Base-by-base conservation (phyloP, 2,888 invertebrate species). In the Xestia xanthographa region DNA sequence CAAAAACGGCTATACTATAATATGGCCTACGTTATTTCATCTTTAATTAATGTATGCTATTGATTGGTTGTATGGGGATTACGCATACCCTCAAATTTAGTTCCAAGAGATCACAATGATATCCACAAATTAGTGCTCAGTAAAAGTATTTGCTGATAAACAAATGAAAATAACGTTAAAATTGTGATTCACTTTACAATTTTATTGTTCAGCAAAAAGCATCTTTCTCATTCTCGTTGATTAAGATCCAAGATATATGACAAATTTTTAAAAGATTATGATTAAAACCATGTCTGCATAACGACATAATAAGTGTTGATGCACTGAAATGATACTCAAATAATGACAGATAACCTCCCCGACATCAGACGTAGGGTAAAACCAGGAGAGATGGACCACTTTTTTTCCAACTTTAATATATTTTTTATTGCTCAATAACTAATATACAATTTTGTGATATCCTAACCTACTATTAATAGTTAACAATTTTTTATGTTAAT, bases 281-380 rank as follows among this genome's bases (percentile, higher is more conserved):
- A 67, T 58, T 65, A 38, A 12, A n/a, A 17, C 56, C 62, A 41
- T 53, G 50, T 75, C 38, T 68, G 17, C 53, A 6, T 86, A 68
- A 79, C 45, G 80, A 79, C 75, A 66, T 86, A 80, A 63, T 86
- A 80, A 83, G 50, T 83, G 53, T 53, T 60, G 75, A 73, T 76
- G 65, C 29, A 58, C 60, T 50, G 71, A 72, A 45, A 68, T 84
- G 71, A 80, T 77, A 80, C 63, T 53, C 72, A 60, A 63, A 75
- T 73, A 72, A 79, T 72, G 76, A 62, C 73, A 65, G 45, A 67
- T 84, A 65, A 41, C 48, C 60, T 41, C 11, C 45, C 66, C 22
- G 77, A 73, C 80, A n/a, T n/a, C n/a, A 72, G 26, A 80, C 66
- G 48, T 48, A 17, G n/a, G n/a, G n/a, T n/a, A n/a, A n/a, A n/a